Conservation (phyloP, 2,888 invertebrate genomes). For the Apoderus coryli region DNA sequence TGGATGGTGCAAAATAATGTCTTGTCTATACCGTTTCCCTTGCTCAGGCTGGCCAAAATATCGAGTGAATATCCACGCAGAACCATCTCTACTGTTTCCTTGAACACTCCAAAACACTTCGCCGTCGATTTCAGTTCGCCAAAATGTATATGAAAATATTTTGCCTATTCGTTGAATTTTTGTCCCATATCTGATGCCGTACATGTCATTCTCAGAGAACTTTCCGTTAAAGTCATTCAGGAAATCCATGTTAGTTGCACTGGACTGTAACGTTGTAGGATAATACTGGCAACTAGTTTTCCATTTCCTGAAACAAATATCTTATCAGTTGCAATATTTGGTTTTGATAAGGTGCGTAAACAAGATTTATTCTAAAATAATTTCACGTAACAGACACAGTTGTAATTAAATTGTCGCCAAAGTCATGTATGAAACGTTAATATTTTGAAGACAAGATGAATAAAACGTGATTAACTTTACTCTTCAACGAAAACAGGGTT, state of each 20-base stretch:
- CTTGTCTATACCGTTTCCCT: slow-evolving; percentile 26
- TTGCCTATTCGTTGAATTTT: slow-evolving; percentile 26
- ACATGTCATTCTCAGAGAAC: slow-evolving; percentile 22
- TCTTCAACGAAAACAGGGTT: too few relatives aligned
- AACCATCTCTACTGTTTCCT: slow-evolving; percentile 26
- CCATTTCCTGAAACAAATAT: too few relatives aligned
- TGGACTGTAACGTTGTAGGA: too few relatives aligned
- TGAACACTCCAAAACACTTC: slow-evolving; percentile 32
- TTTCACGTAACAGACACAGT: too few relatives aligned
- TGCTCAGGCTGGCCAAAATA: slow-evolving; percentile 27
- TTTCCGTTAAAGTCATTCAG: slow-evolving; percentile 21
- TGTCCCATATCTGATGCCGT: slow-evolving; percentile 25
- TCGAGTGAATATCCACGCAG: slow-evolving; percentile 27
- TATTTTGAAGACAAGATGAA: too few relatives aligned
- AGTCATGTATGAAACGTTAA: too few relatives aligned
- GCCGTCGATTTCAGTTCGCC: slow-evolving; percentile 28
- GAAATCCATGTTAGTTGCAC: slow-evolving; percentile 21
- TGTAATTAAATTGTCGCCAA: too few relatives aligned
- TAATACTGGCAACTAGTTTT: slow-evolving; percentile 1
- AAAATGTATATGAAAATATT: slow-evolving; percentile 30
- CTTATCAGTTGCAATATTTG: too few relatives aligned
- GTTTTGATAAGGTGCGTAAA: too few relatives aligned
- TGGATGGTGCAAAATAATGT: slow-evolving; percentile 28
- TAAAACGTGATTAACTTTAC: too few relatives aligned
- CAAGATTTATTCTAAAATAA: too few relatives aligned